These are phyloP conservation scores for Montifringilla adamsi DNA, from an alignment of 2,113 vertebrate genomes.

Conservation along the genomic window DNA sequence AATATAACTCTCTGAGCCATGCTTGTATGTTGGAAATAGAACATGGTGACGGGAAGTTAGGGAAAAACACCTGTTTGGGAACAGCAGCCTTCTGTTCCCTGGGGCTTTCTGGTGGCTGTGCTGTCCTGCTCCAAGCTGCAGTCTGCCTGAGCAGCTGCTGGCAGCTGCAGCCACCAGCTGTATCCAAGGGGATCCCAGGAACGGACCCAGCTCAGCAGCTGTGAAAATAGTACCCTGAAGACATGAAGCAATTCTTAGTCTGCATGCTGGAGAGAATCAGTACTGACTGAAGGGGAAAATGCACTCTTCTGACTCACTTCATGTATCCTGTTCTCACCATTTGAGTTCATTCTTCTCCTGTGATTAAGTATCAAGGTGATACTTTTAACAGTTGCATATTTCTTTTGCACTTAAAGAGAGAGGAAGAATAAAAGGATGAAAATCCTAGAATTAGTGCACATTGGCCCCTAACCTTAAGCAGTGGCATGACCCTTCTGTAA, in stretches of 20 bases:
- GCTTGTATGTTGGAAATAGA: neutral
- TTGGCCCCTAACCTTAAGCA: neutral
- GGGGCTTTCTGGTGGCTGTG: accelerated
- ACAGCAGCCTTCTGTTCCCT: conserved; percentile 8
- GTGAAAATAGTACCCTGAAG: neutral
- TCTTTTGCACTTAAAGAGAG: neutral
- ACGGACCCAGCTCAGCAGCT: neutral
- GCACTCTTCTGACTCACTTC: neutral
- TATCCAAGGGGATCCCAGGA: neutral
- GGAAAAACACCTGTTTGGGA: neutral
- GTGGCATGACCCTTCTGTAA: neutral
- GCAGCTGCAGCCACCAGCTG: conserved; percentile 36
- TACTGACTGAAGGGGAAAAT: neutral
- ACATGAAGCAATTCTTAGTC: neutral
- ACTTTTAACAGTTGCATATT: neutral
- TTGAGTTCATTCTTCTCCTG: neutral
- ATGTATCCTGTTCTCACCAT: neutral
- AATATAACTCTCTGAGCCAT: neutral
- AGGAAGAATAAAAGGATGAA: neutral
- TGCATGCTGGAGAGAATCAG: neutral
- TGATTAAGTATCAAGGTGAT: neutral
- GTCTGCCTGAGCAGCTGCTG: conserved; percentile 16
- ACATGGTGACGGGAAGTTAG: neutral
- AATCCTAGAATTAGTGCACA: neutral
- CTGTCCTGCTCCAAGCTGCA: neutral